Base-by-base conservation (phyloP, 2,113 vertebrate genomes). In the Neotoma lepida region DNA sequence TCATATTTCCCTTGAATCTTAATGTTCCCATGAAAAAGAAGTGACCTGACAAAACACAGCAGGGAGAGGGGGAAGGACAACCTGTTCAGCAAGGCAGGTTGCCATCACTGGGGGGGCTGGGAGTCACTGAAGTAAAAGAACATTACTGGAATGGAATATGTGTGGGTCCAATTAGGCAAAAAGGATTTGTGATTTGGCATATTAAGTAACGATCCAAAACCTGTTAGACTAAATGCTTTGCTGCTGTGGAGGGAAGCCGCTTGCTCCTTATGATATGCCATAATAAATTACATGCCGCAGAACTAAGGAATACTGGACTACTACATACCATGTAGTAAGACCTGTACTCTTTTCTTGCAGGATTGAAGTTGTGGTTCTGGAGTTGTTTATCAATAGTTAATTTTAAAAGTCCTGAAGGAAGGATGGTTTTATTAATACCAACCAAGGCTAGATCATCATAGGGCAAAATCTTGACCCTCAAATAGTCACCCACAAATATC, bases 341-440 rank as follows among this genome's bases (percentile, higher is more conserved):
- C 81, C 41, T 91, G 10, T 39, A 9, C 26, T 80, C n/a, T 91
- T 64, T 84, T 15, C 6, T 85, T 84, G 33, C 82, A 81, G 33
- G 95, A 92, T 76, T 90, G 78, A 92, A 88, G 35, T 6, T 81
- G 2, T 7, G 86, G 35, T 90, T 58, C 28, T 61, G 86, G 64
- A 90, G 39, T 17, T 94, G 22, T 10, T 86, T 76, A 81, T 81
- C 33, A 90, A 81, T 68, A 78, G 15, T 88, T 95, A 26, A 92
- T 81, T 88, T 26, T 70, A 93, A 90, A 9, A 24, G 68, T 90
- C 33, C 70, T 46, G 26, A 66, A 94, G 33, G 54, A 95, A 88
- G 93, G 54, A 86, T 66, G 41, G 88, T 76, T 89, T 92, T 82
- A 44, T 44, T 63, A 64, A 85, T 71, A 71, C 85, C 51, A 94